phyloP scores from a whole-genome alignment of 53 echinoderm and acorn worm genomes.

The Arbacia lixula region DNA sequence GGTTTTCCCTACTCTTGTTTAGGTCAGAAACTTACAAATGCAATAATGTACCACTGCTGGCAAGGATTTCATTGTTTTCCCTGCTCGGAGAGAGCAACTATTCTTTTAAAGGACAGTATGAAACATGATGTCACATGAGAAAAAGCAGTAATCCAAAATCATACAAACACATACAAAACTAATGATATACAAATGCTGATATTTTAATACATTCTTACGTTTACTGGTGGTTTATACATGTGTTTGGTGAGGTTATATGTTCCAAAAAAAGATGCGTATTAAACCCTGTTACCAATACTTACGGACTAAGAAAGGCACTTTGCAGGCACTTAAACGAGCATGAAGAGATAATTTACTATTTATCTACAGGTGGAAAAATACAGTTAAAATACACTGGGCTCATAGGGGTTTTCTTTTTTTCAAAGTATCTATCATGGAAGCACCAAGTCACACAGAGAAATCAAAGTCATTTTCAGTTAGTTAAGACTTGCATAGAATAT shows the following conservation, averaged over 20 bases:
- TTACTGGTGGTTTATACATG: neutral
- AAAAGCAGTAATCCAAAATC: no score
- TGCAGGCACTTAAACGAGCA: neutral
- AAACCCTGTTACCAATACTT: conserved; percentile 35
- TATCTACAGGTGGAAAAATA: conserved; percentile 17
- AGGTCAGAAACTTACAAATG: no score
- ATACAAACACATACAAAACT: no score
- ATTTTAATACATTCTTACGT: neutral
- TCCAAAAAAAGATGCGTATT: neutral
- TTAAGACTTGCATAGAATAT: conserved; percentile 60
- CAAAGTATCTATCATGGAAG: conserved; percentile 14
- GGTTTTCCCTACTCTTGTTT: no score
- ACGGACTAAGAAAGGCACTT: conserved; percentile 23
- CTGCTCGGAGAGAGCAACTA: no score
- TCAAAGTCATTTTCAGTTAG: conserved; percentile 36
- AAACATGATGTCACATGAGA: no score
- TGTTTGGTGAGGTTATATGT: no score
- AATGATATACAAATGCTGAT: conserved; percentile 42
- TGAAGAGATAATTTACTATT: conserved; percentile 26
- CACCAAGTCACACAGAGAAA: conserved; percentile 49
- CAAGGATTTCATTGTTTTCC: no score
- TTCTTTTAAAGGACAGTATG: no score
- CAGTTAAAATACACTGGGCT: no score
- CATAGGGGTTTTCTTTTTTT: no score
- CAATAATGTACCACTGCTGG: no score